Conservation (phyloP, 2,888 invertebrate species). For the Nomada flava region DNA sequence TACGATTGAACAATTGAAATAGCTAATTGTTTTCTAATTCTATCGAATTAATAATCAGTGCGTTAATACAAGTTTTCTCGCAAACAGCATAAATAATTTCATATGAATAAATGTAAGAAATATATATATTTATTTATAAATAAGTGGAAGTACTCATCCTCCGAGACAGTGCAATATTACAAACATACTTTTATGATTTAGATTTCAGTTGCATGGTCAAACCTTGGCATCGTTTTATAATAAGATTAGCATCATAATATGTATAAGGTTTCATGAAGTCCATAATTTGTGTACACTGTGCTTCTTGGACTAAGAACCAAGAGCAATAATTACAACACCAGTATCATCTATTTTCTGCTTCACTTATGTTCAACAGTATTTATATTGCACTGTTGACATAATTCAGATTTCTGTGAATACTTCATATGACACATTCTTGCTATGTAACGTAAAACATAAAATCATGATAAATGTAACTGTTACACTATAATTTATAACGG, state of each 20-base stretch:
- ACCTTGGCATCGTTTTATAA: conserved; percentile 73
- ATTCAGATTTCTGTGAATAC: conserved; percentile 34
- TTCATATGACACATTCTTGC: background rate
- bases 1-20: background rate
- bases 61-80: background rate
- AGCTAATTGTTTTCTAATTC: background rate
- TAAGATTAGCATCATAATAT: conserved; percentile 68
- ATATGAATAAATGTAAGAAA: background rate
- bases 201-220: conserved; percentile 57
- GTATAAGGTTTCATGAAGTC: conserved; percentile 72
- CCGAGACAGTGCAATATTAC: background rate
- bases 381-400: conserved; percentile 68
- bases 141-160: background rate
- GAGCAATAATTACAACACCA: background rate
- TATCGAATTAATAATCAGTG: background rate
- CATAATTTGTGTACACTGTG: conserved; percentile 59
- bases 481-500: background rate
- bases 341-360: conserved; percentile 12
- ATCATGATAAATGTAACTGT: background rate
- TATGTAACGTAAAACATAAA: background rate
- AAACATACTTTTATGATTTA: conserved; percentile 17
- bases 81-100: background rate
- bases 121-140: background rate
- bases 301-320: conserved; percentile 42
- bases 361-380: conserved; percentile 64